These are phyloP conservation scores for Uropetala carovei DNA, from an alignment of 2,888 invertebrate species.

Conservation along the genomic window DNA sequence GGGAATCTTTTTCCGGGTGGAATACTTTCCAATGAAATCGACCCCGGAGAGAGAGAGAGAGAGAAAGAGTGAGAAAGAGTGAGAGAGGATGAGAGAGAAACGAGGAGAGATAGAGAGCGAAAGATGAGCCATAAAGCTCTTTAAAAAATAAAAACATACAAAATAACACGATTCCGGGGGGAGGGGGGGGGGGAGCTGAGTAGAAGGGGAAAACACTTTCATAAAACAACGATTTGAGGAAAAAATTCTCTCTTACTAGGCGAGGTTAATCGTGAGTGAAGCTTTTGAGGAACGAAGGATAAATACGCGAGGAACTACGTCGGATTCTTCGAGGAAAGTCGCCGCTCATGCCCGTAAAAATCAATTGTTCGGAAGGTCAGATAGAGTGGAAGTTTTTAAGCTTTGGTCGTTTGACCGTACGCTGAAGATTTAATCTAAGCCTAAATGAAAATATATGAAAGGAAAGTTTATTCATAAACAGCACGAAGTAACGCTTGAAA, in stretches of 20 bases:
- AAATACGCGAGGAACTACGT: neutral
- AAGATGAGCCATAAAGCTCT: neutral
- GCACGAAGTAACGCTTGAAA: too few species aligned
- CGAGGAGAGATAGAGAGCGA: neutral
- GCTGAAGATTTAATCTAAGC: neutral
- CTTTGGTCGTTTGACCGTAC: neutral
- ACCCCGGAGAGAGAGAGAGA: constrained; percentile 30
- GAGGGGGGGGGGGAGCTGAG: neutral
- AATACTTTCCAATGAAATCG: constrained; percentile 36
- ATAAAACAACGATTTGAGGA: constrained; percentile 1
- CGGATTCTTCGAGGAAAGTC: neutral
- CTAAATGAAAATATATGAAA: neutral
- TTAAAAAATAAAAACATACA: neutral
- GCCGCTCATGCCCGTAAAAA: neutral
- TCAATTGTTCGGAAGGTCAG: neutral
- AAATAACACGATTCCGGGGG: neutral
- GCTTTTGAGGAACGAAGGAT: neutral
- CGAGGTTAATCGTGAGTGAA: constrained; percentile 61
- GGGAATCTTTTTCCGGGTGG: constrained; percentile 43
- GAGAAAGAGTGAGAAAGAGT: neutral
- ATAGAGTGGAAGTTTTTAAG: neutral
- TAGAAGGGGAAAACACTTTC: neutral
- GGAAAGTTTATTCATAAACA: neutral
- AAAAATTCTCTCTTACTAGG: neutral
- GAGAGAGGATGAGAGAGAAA: neutral